These are phyloP conservation scores for Panulirus ornatus DNA, from an alignment of 1,140 invertebrate genomes.

Conservation along the genomic window DNA sequence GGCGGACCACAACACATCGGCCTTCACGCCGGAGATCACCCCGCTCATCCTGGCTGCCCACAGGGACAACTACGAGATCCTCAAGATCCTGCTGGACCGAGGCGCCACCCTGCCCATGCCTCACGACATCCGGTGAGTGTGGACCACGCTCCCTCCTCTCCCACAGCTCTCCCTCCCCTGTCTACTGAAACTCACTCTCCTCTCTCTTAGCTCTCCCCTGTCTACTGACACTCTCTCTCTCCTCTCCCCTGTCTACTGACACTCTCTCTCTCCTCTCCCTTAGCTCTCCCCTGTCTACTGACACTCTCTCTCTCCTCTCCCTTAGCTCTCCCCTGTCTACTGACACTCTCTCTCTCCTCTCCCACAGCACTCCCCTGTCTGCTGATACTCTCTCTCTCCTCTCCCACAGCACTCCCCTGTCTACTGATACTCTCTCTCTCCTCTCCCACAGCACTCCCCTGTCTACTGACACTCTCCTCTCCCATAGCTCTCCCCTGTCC, in stretches of 20 bases:
- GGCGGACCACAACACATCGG: conserved; percentile 87
- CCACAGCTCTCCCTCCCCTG: neutral
- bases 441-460: neutral
- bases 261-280: too few species aligned
- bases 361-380: too few species aligned
- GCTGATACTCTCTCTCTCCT: neutral
- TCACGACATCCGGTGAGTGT: conserved; percentile 84
- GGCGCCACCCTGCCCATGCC: conserved; percentile 92
- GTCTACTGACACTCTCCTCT: neutral
- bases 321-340: too few species aligned
- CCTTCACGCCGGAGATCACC: conserved; percentile 94
- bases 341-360: too few species aligned
- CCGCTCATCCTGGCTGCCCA: conserved; percentile 94
- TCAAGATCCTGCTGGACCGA: conserved; percentile 92
- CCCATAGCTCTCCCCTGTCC: neutral
- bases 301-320: too few species aligned
- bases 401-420: too few species aligned
- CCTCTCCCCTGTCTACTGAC: neutral
- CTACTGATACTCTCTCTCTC: too few species aligned
- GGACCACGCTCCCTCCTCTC: too few species aligned
- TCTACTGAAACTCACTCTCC: neutral
- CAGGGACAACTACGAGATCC: conserved; percentile 95
- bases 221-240: too few species aligned
- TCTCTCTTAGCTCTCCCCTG: too few species aligned
- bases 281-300: too few species aligned